Conservation (phyloP, 2,888 invertebrate species). For the Rhingia campestris region DNA sequence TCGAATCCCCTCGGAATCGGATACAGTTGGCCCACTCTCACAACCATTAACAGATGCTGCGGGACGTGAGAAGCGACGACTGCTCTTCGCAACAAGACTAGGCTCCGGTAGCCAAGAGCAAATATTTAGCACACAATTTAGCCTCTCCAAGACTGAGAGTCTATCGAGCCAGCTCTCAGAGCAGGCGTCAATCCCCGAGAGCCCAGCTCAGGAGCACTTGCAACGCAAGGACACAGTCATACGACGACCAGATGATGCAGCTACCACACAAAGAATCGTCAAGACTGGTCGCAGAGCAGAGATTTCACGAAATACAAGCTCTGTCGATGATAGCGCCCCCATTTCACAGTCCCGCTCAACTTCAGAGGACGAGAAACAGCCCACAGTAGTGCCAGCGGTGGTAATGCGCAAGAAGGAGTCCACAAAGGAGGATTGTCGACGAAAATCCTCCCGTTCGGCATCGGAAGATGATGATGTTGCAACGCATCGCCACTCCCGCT, state of each 20-base stretch:
- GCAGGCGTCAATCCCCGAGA: slow-evolving; percentile 77
- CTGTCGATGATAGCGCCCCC: slow-evolving; percentile 63
- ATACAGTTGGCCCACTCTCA: slow-evolving; percentile 27
- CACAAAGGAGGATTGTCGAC: slow-evolving; percentile 74
- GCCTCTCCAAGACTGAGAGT: slow-evolving; percentile 86
- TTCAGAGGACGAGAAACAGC: slow-evolving; percentile 79
- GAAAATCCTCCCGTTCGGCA: slow-evolving; percentile 79
- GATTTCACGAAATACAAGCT: slow-evolving; percentile 63
- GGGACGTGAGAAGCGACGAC: slow-evolving; percentile 82
- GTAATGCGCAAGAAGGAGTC: slow-evolving; percentile 79
- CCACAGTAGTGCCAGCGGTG: slow-evolving; percentile 75
- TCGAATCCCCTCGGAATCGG: slow-evolving; percentile 77
- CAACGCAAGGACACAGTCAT: slow-evolving; percentile 81
- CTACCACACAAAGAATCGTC: slow-evolving; percentile 36
- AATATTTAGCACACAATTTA: slow-evolving; percentile 87
- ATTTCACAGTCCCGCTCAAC: slow-evolving; percentile 77
- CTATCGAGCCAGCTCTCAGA: slow-evolving; percentile 86
- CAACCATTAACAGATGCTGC: slow-evolving; percentile 76
- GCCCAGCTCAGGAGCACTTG: slow-evolving; percentile 76
- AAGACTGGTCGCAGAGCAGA: slow-evolving; percentile 55
- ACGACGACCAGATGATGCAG: slow-evolving; percentile 77
- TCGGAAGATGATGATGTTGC: slow-evolving; percentile 80
- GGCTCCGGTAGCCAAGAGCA: slow-evolving; percentile 87
- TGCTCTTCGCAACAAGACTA: slow-evolving; percentile 87
- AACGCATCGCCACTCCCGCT: slow-evolving; percentile 80